phyloP scores from a whole-genome alignment of 2,888 invertebrate species.

The Fragum whitleyi region DNA sequence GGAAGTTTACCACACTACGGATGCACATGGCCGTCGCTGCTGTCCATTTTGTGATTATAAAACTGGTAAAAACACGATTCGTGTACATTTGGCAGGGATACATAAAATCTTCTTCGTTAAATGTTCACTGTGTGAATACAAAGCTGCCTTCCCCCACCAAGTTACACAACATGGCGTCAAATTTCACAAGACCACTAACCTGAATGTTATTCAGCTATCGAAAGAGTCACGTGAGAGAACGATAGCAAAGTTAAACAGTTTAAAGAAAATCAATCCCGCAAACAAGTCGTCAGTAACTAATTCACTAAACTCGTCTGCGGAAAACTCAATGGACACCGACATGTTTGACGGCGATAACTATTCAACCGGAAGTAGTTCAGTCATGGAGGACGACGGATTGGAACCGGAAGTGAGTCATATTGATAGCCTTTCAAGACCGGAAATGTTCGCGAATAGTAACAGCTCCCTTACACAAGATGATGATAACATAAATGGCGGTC shows the following conservation, averaged over 20 bases:
- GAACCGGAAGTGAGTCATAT: constrained; percentile 10
- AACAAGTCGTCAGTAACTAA: constrained; percentile 1
- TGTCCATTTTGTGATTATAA: constrained; percentile 66
- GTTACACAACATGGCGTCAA: constrained; percentile 59
- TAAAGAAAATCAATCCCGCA: neutral
- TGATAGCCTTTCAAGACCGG: neutral
- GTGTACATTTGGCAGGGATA: constrained; percentile 62
- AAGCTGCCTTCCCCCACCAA: constrained; percentile 64
- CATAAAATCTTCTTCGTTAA: constrained; percentile 63
- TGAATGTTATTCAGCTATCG: constrained; percentile 61
- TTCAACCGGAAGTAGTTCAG: constrained; percentile 33
- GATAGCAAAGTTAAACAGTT: constrained; percentile 38
- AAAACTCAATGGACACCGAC: neutral
- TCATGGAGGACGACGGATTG: constrained; percentile 31
- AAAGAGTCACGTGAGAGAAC: constrained; percentile 58
- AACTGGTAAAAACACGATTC: constrained; percentile 62
- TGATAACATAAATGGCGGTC: neutral
- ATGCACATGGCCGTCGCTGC: constrained; percentile 56
- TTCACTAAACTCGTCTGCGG: constrained; percentile 1
- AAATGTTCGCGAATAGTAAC: neutral
- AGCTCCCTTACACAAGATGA: neutral
- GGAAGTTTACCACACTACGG: constrained; percentile 62
- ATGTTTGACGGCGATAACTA: constrained; percentile 35
- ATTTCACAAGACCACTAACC: constrained; percentile 56
- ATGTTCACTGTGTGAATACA: constrained; percentile 64